Conservation (phyloP, 2,113 vertebrate species). For the Chionomys nivalis region DNA sequence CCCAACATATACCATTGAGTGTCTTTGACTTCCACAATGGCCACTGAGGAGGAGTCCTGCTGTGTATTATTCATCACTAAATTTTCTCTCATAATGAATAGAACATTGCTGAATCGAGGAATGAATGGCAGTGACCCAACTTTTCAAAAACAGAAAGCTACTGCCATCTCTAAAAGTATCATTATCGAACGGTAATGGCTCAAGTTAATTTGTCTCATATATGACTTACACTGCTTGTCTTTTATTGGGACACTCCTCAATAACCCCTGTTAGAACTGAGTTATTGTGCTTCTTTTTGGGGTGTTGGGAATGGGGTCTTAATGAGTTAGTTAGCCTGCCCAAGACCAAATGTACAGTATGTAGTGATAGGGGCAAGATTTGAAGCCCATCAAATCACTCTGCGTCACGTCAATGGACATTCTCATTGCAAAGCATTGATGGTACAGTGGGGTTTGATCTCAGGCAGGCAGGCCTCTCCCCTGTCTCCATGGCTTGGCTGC, state of each 20-base stretch:
- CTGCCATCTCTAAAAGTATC: not conserved
- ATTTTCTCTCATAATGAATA: not conserved
- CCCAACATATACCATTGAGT: not conserved
- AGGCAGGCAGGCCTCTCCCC: not conserved
- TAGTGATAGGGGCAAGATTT: not conserved
- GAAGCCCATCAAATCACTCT: not conserved
- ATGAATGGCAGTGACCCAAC: constrained; percentile 9
- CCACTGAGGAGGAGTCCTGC: not conserved
- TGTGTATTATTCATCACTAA: not conserved
- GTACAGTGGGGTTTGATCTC: not conserved
- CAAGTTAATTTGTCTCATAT: not conserved
- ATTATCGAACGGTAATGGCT: not conserved
- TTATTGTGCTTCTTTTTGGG: not conserved
- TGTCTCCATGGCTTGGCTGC: not conserved
- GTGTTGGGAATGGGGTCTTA: not conserved
- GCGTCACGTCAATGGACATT: not conserved
- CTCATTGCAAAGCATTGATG: not conserved
- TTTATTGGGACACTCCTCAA: not conserved
- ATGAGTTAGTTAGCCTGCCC: not conserved
- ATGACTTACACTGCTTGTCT: not conserved
- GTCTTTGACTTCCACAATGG: not conserved
- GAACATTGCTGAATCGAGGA: not conserved
- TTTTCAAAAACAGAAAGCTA: constrained; percentile 29
- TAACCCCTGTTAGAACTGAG: not conserved
- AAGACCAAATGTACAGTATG: not conserved